A percentile compares a stretch with the other conserved stretches of the same genome.
phyloP scores from a whole-genome alignment of 2,888 invertebrate species.

The Theodoxus fluviatilis region DNA sequence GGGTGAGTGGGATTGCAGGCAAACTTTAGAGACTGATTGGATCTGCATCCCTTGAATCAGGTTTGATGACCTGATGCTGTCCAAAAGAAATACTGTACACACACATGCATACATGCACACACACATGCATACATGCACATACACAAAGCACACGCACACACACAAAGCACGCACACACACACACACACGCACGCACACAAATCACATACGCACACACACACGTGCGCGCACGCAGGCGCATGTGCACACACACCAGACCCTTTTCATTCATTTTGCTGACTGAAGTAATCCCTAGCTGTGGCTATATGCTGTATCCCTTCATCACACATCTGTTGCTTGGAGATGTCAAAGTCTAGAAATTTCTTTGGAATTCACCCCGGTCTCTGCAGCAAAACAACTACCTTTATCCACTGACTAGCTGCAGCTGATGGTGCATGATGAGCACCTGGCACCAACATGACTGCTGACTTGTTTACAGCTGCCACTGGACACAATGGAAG shows the following conservation, averaged over 20 bases:
- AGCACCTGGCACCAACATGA: too few relatives aligned
- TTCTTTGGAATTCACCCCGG: neutral
- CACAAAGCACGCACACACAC: neutral
- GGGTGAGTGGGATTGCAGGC: too few relatives aligned
- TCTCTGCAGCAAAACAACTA: neutral
- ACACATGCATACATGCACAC: neutral
- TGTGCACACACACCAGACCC: too few relatives aligned
- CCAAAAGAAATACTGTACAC: too few relatives aligned
- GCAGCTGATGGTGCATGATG: too few relatives aligned
- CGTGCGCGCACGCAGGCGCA: too few relatives aligned
- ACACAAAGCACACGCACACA: neutral
- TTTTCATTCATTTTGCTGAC: too few relatives aligned
- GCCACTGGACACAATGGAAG: conserved; percentile 46
- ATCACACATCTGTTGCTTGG: neutral
- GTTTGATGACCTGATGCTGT: too few relatives aligned
- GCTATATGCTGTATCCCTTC: neutral
- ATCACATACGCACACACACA: neutral
- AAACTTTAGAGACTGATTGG: too few relatives aligned
- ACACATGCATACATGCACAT: neutral
- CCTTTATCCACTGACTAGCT: too few relatives aligned
- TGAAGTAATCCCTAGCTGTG: too few relatives aligned
- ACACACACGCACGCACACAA: neutral
- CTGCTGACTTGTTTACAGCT: conserved; percentile 37
- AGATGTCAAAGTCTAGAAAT: neutral
- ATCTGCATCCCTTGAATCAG: too few relatives aligned